These are phyloP conservation scores for Numenius arquata DNA, from an alignment of 2,113 vertebrate genomes.

Conservation along the genomic window DNA sequence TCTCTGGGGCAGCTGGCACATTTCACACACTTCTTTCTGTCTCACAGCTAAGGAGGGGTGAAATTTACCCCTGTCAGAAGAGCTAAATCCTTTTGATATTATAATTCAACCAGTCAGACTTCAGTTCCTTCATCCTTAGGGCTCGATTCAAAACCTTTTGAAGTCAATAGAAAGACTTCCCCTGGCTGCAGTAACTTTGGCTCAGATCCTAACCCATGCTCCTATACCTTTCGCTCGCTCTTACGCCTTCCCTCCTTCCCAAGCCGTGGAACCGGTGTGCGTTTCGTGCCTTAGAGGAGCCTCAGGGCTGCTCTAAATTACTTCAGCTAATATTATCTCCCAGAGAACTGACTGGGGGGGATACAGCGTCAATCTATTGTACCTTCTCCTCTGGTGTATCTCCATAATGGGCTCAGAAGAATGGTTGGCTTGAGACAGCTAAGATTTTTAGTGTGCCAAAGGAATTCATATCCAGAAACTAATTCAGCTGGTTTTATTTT, in stretches of 20 bases:
- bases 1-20: background rate
- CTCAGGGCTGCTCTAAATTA: constrained; percentile 17
- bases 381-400: constrained; percentile 37
- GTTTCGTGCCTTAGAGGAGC: background rate
- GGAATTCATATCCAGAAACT: constrained; percentile 36
- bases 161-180: constrained; percentile 28
- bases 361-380: background rate
- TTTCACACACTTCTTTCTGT: background rate
- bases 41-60: background rate
- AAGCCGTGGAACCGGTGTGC: background rate
- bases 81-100: constrained; percentile 37
- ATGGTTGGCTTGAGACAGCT: constrained; percentile 37
- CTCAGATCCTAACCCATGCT: background rate
- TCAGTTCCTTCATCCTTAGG: constrained; percentile 2
- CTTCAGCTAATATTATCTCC: constrained; percentile 17
- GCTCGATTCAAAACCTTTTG: constrained; percentile 51
- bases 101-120: constrained; percentile 32
- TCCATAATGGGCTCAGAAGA: constrained; percentile 33
- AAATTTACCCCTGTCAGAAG: constrained; percentile 16
- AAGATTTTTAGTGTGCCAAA: constrained; percentile 4
- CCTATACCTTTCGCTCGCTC: background rate
- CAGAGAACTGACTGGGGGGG: background rate
- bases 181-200: constrained; percentile 18
- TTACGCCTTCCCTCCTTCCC: background rate
- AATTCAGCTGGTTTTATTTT: constrained; percentile 50